These are phyloP conservation scores for Phthorimaea operculella DNA, from an alignment of 1,140 invertebrate genomes.

Conservation along the genomic window DNA sequence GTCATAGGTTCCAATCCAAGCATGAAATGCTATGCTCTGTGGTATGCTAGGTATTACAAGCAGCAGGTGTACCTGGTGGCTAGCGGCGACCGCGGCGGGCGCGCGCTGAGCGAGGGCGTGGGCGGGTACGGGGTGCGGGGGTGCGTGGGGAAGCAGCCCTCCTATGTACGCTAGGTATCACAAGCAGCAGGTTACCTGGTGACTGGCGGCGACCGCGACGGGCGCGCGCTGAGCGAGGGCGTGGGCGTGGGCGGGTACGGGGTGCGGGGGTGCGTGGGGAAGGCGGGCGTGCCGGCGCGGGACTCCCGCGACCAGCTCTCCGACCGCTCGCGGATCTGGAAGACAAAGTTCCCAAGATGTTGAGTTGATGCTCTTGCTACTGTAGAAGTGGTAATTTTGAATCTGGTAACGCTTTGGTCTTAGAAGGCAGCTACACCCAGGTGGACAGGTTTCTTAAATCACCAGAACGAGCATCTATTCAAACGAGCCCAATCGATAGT, in stretches of 20 bases:
- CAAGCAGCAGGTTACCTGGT: constrained; percentile 34
- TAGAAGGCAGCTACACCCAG: no score
- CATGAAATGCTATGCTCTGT: no score
- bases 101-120: constrained; percentile 62
- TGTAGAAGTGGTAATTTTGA: no score
- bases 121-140: constrained; percentile 87
- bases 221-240: constrained; percentile 57
- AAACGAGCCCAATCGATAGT: no score
- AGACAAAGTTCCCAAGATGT: not conserved
- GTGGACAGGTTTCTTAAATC: no score
- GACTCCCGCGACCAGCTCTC: constrained; percentile 61
- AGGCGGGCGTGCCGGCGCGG: constrained; percentile 88
- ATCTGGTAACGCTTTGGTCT: no score
- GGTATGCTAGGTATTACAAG: not conserved
- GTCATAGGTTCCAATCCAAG: no score
- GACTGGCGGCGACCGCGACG: constrained; percentile 47
- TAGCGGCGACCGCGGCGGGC: constrained; percentile 45
- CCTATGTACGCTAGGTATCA: constrained; percentile 11
- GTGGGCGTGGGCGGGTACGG: constrained; percentile 79
- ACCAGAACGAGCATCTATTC: no score
- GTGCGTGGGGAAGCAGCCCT: constrained; percentile 80
- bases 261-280: constrained; percentile 89
- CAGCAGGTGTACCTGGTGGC: constrained; percentile 43
- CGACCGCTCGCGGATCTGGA: constrained; percentile 70
- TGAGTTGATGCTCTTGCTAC: no score